Evolutionary conservation across 2,797 vertebrate genomes (phyloP), one percentile per base, ranked within the genome.

Genomic region (Vipera latastei): DNA sequence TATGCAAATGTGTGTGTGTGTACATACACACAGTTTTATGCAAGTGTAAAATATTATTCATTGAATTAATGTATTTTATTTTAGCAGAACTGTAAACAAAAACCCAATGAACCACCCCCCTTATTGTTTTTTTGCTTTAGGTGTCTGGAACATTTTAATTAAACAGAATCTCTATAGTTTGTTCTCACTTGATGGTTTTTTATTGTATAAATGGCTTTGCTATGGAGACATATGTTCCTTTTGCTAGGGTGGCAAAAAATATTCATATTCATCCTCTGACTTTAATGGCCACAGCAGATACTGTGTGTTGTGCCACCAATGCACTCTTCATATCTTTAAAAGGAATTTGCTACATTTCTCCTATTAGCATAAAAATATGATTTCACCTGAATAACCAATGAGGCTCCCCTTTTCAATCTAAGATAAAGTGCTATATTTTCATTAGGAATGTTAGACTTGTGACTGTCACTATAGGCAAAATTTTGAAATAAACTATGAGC

Each of bases 111-210:
- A 90, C 65, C 38, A 59, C 48, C 26, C 59, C n/a, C 0, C 18
- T 6, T 9, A 12, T 91, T 44, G 78, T 91, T 91, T 11, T 86
- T 26, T 88, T 90, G 18, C 32, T 6, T 63, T 61, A 89, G 86
- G 14, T 25, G 20, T 26, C 89, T 92, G 88, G 63, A 48, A 96
- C 88, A 86, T 93, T 93, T 89, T 89, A 57, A 93, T 91, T 91
- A 93, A 93, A 93, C 89, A 20, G 26, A 89, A 93, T 91, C 57
- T 91, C 65, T 93, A 89, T 7, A 91, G 57, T 90, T 89, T 89
- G 26, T 48, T 22, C 22, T 60, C 8, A 18, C 11, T 87, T 22
- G 11, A 0, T 89, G 69, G 32, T 56, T 85, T 89, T 91, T 89
- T 28, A 90, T 22, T 90, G 20, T 92, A 25, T 56, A 86, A 90